Base-by-base conservation (phyloP, 2,888 invertebrate species). In the Papilio elwesi region DNA sequence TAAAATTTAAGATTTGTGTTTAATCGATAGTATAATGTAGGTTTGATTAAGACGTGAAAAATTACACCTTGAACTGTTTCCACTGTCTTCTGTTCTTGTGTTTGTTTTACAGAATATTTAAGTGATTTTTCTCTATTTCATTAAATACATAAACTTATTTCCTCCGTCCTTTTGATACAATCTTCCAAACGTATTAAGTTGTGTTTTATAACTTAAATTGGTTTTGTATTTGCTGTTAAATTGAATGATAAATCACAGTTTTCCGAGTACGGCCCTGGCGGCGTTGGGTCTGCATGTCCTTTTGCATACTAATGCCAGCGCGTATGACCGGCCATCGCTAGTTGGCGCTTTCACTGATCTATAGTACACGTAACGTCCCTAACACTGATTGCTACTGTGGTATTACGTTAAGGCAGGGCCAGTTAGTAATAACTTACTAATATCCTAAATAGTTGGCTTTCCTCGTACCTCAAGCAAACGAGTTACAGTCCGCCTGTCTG, bases 241-340 rank as follows among this genome's bases (percentile, higher is more conserved):
- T 9, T n/a, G 7, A 57, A 57, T 26, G 26, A 13, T 52, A 7
- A 52, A 26, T 36, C 0, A 36, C n/a, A 36, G n/a, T 57, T 57
- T 43, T 43, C 43, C 73, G 69, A 71, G 74, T 76, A 74, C 77
- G 77, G 70, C 70, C 74, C 74, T 55, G 75, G 66, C 72, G 67
- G 48, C 43, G 13, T 59, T 9, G 57, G 57, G n/a, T 43, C 38
- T 11, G 26, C 0, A 6, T 49, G 67, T 38, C 72, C 53, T 36
- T 55, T 26, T 38, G 69, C 68, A 73, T 73, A 65, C 43, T 57
- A 73, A 73, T 65, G 16, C 51, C 51, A 63, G 49, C 72, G 64
- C 64, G 68, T 55, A 69, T 73, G 73, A 64, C 15, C 73, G 65
- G 43, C 11, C 57, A 69, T 15, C 51, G n/a, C 16, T 51, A 15